These are phyloP conservation scores for Lordiphosa collinella DNA, from an alignment of 1,140 invertebrate species.

Conservation along the genomic window DNA sequence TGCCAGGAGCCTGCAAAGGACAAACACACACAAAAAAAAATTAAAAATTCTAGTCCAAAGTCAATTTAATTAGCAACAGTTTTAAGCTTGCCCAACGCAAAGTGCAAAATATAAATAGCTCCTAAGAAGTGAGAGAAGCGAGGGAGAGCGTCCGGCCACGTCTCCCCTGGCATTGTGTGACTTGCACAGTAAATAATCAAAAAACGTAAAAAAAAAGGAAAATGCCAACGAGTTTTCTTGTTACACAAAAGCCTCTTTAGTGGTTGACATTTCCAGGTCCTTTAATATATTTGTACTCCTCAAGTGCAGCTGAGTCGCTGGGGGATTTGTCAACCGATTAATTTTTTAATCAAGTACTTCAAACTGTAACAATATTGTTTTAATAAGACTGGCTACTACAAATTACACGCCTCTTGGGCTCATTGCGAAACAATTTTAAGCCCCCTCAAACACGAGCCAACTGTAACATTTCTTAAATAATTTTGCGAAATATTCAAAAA, in stretches of 20 bases:
- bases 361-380: slow-evolving; percentile 5
- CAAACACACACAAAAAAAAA: not conserved
- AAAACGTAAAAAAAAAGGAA: not conserved
- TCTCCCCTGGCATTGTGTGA: not conserved
- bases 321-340: slow-evolving; percentile 39
- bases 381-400: too few species aligned
- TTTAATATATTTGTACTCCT: slow-evolving; percentile 34
- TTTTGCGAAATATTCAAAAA: slow-evolving; percentile 9
- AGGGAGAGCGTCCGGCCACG: not conserved
- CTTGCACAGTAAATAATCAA: slow-evolving; percentile 6
- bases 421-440: too few species aligned
- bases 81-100: slow-evolving; percentile 8
- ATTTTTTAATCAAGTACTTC: slow-evolving; percentile 45
- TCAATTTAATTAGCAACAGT: slow-evolving; percentile 50
- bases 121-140: not conserved
- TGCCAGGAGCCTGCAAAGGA: slow-evolving; percentile 85
- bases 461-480: slow-evolving; percentile 2
- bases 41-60: slow-evolving; percentile 47
- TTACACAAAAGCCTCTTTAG: slow-evolving; percentile 36
- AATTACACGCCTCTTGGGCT: too few species aligned
- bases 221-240: slow-evolving; percentile 17
- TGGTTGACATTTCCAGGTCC: slow-evolving; percentile 22
- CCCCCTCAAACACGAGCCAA: too few species aligned
- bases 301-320: slow-evolving; percentile 3
- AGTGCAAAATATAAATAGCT: slow-evolving; percentile 1